Evolutionary conservation across 2,888 invertebrate species (phyloP), one percentile per base, ranked within the genome.

Genomic region (Drosophila melanocephala): DNA sequence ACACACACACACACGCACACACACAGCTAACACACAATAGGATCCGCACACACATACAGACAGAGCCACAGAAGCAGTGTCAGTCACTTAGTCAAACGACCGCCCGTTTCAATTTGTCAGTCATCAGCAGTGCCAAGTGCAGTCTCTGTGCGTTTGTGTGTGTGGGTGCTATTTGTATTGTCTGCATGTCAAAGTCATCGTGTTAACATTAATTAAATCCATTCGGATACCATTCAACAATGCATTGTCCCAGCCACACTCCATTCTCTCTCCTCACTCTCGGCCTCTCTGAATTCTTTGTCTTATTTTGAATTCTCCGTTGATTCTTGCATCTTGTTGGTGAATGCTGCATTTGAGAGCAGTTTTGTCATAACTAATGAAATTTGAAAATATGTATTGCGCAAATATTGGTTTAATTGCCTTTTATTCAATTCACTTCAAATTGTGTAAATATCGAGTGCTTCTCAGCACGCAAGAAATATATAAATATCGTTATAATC

Each of bases 191-290:
- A 89, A 81, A 87, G 86, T 85, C 87, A 74, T 87, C 89, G 88
- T 89, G 87, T 89, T 89, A 89, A 87, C 90, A 89, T 87, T 87
- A 89, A 89, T 87, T 89, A 87, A 87, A 87, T 87, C 88, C 77
- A 87, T 69, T 80, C 70, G 68, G 75, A 79, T 74, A 76, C 55
- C 66, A 70, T 81, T 72, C 67, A 39, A 50, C 52, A 69, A 64
- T 75, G 72, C 65, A 81, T 81, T 83, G 72, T 73, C 35, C 68
- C 55, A 28, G n/a, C 47, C 44, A 22, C 57, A 51, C 58, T 52
- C 37, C 30, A 3, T 19, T 30, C 16, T 5, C 19, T 3, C 7
- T 5, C 39, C 37, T 5, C 39, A 4, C 19, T 28, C 6, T 19
- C 12, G 10, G 28, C 37, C 19, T 19, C 44, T 1, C 28, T 28